These are phyloP conservation scores for Frankliniella fusca DNA, from an alignment of 2,888 invertebrate species.

Conservation along the genomic window DNA sequence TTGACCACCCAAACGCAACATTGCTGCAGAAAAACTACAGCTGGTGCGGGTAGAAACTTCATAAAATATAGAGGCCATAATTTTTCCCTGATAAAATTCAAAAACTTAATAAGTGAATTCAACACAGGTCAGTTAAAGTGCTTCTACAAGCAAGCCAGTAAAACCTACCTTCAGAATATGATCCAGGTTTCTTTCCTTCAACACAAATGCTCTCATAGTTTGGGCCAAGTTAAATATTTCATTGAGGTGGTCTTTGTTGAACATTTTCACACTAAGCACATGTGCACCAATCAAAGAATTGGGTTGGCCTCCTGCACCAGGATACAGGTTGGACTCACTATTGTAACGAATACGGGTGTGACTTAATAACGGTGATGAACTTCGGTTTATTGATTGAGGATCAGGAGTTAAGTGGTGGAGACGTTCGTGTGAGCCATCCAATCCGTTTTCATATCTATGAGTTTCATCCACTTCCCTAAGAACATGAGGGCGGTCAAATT, in stretches of 20 bases:
- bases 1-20: conserved; percentile 91
- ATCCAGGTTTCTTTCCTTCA: conserved; percentile 77
- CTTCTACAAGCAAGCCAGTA: not conserved
- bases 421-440: not conserved
- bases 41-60: conserved; percentile 96
- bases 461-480: not conserved
- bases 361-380: conserved; percentile 42
- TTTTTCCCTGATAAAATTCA: conserved; percentile 63
- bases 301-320: conserved; percentile 39
- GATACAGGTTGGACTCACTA: conserved; percentile 46
- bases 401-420: conserved; percentile 38
- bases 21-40: conserved; percentile 94
- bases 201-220: conserved; percentile 64
- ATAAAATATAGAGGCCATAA: conserved; percentile 95
- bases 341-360: conserved; percentile 41
- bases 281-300: conserved; percentile 67
- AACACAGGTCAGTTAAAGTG: not conserved
- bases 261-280: conserved; percentile 78
- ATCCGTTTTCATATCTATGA: not conserved
- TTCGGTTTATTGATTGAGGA: conserved; percentile 42
- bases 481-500: not conserved
- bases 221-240: conserved; percentile 93
- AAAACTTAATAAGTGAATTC: not conserved
- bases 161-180: conserved; percentile 66
- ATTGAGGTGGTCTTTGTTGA: conserved; percentile 84